These are phyloP conservation scores for Harpegnathos saltator DNA, from an alignment of 1,140 invertebrate genomes.

Conservation along the genomic window DNA sequence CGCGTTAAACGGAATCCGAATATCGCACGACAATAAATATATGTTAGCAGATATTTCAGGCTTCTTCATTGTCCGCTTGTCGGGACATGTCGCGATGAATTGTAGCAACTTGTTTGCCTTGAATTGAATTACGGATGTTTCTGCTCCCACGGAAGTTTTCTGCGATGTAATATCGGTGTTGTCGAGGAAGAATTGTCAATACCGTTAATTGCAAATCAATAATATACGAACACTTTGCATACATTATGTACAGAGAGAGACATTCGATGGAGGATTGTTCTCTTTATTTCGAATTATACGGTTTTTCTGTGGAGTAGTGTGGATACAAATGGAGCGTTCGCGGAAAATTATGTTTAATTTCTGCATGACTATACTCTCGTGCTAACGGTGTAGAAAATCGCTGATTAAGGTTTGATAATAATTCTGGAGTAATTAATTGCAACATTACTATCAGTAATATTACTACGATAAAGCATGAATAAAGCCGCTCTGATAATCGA, in stretches of 20 bases:
- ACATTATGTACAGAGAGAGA: no score
- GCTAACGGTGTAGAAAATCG: constrained; percentile 4
- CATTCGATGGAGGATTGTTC: background rate
- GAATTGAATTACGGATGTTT: background rate
- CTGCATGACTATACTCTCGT: background rate
- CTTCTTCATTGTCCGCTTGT: constrained; percentile 13
- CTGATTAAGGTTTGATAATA: constrained; percentile 2
- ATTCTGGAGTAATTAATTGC: constrained; percentile 41
- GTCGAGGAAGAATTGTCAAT: no score
- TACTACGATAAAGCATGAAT: constrained; percentile 2
- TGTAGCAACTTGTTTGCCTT: constrained; percentile 13
- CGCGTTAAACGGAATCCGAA: background rate
- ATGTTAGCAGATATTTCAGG: constrained; percentile 22
- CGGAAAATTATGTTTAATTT: background rate
- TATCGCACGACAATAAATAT: background rate
- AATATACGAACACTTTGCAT: no score
- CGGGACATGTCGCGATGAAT: background rate
- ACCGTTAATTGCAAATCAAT: no score
- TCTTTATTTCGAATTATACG: background rate
- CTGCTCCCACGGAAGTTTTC: background rate
- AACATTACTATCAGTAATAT: constrained; percentile 20
- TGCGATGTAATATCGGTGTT: no score
- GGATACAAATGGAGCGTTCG: background rate
- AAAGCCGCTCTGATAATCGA: constrained; percentile 16
- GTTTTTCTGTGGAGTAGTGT: background rate